Percentiles rank a stretch among this genome's conserved stretches.
phyloP scores from a whole-genome alignment of 2,113 vertebrate species.

The Nothocercus julius region DNA sequence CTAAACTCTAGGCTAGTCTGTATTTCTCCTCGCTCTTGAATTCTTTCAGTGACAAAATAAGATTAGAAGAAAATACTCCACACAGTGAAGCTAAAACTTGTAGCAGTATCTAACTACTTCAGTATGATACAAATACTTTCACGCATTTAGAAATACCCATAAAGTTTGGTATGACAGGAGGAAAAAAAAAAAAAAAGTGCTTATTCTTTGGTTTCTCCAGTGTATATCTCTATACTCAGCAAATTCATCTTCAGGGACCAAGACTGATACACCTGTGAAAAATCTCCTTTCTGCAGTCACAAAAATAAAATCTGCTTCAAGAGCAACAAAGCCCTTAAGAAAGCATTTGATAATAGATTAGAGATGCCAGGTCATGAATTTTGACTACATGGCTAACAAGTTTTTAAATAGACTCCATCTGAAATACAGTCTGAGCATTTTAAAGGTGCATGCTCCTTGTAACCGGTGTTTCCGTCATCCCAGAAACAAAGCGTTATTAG shows the following conservation, averaged over 20 bases:
- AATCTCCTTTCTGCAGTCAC: background rate
- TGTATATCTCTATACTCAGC: background rate
- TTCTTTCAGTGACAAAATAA: background rate
- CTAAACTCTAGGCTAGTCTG: background rate
- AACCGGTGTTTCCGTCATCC: background rate
- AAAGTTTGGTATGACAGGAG: background rate
- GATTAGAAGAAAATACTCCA: background rate
- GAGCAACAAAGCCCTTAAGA: background rate
- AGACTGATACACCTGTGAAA: background rate
- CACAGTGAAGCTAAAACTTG: background rate
- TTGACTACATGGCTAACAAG: background rate
- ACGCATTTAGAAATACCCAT: background rate
- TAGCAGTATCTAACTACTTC: background rate
- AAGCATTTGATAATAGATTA: background rate
- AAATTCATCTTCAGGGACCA: background rate
- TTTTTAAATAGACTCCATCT: background rate
- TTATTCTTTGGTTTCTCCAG: background rate
- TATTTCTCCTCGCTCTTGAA: background rate
- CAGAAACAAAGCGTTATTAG: background rate
- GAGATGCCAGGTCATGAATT: background rate
- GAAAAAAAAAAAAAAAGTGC: no score
- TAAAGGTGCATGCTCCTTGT: background rate
- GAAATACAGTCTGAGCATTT: background rate
- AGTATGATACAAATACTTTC: background rate
- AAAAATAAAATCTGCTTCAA: background rate